A percentile compares a stretch with the other conserved stretches of the same genome.
These are phyloP conservation scores for Catostomus latipinnis DNA, from an alignment of 2,797 vertebrate genomes.

Conservation along the genomic window DNA sequence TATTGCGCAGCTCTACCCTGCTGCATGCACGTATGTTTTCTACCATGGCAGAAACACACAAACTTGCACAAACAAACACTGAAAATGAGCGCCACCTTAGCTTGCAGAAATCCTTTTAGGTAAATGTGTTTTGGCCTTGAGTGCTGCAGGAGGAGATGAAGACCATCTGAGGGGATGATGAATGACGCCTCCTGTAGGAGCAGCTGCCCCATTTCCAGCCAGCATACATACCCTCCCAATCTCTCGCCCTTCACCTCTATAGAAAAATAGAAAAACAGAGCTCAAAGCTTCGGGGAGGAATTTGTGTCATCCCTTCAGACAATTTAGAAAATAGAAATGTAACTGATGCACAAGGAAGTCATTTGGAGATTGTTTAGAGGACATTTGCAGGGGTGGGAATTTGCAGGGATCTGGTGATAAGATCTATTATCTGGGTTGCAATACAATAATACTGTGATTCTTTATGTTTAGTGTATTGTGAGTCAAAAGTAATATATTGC, in stretches of 20 bases:
- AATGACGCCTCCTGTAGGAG: conserved; percentile 71
- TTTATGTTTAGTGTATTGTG: no score
- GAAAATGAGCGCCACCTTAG: conserved; percentile 15
- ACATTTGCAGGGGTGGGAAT: conserved; percentile 76
- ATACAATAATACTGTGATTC: no score
- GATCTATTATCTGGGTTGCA: no score
- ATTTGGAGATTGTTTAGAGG: conserved; percentile 75
- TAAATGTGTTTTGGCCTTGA: conserved; percentile 72
- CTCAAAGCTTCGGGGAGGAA: conserved; percentile 68
- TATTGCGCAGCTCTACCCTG: no score
- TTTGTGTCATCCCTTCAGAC: conserved; percentile 69
- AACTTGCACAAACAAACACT: conserved; percentile 3
- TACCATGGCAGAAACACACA: not conserved
- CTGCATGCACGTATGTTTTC: not conserved
- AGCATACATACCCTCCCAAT: conserved; percentile 47
- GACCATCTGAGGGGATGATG: conserved; percentile 71
- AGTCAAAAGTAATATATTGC: no score
- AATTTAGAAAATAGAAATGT: conserved; percentile 74
- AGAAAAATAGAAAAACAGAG: conserved; percentile 45
- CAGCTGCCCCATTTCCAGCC: conserved; percentile 74
- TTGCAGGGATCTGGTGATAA: no score
- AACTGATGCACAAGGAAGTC: conserved; percentile 77
- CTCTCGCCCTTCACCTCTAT: conserved; percentile 36
- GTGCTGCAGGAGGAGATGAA: conserved; percentile 69
- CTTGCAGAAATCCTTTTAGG: conserved; percentile 70